Evolutionary conservation across 2,113 vertebrate species (phyloP).

Genomic region (Acinonyx jubatus): DNA sequence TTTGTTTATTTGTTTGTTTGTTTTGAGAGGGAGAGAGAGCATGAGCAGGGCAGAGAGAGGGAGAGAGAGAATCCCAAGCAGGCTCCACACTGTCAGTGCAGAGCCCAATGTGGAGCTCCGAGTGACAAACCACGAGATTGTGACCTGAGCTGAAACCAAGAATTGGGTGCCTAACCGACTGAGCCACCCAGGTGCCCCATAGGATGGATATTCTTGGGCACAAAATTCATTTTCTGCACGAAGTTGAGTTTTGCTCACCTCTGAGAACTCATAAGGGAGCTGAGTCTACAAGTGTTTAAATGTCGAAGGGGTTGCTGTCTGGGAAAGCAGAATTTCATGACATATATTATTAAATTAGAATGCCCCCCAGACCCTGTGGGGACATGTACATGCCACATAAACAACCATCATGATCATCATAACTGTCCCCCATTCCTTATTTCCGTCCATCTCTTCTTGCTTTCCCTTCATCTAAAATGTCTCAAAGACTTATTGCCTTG

Average conservation of each 20-base stretch:
- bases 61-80: too few relatives aligned
- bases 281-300: not conserved
- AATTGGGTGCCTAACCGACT: too few relatives aligned
- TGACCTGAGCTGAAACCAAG: too few relatives aligned
- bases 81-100: too few relatives aligned
- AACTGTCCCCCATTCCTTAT: not conserved
- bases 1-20: too few relatives aligned
- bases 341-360: constrained; percentile 42
- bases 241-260: not conserved
- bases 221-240: not conserved
- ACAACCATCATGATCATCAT: constrained; percentile 27
- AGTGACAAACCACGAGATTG: too few relatives aligned
- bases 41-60: too few relatives aligned
- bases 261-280: not conserved
- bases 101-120: too few relatives aligned
- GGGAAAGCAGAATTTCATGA: not conserved
- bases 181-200: too few relatives aligned
- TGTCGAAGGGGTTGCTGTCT: not conserved
- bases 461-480: not conserved
- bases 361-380: not conserved
- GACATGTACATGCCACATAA: not conserved
- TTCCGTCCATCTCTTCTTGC: not conserved
- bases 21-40: too few relatives aligned
- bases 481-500: not conserved
- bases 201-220: not conserved